Evolutionary conservation across 2,113 vertebrate genomes (phyloP).

Genomic region (Aythya baeri): DNA sequence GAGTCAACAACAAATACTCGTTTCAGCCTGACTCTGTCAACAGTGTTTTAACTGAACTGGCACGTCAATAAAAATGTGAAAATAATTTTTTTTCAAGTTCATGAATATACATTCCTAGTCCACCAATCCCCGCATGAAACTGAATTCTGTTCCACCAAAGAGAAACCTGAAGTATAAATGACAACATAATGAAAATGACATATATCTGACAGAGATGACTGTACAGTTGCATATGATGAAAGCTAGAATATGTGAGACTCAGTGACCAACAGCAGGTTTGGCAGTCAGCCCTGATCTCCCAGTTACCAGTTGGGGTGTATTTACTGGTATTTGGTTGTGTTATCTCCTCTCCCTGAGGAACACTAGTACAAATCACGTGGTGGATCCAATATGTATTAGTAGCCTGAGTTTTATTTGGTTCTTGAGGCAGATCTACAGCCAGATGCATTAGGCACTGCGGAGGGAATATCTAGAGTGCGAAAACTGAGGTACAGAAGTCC

Average conservation of each 20-base stretch:
- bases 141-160: background rate
- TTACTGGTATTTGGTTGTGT: background rate
- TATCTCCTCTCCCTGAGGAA: background rate
- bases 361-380: background rate
- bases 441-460: background rate
- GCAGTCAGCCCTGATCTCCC: background rate
- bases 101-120: background rate
- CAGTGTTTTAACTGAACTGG: background rate
- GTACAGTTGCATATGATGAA: background rate
- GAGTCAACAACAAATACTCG: conserved; percentile 32
- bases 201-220: background rate
- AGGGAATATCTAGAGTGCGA: background rate
- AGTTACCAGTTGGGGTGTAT: background rate
- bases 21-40: conserved; percentile 29
- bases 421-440: background rate
- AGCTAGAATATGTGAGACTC: background rate
- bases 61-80: background rate
- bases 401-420: background rate
- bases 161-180: background rate
- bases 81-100: background rate
- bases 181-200: background rate
- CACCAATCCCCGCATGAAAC: background rate
- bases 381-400: background rate
- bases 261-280: background rate
- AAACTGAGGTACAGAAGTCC: background rate